Base-by-base conservation (phyloP, 2,113 vertebrate genomes). In the Lipophrys pholis region DNA sequence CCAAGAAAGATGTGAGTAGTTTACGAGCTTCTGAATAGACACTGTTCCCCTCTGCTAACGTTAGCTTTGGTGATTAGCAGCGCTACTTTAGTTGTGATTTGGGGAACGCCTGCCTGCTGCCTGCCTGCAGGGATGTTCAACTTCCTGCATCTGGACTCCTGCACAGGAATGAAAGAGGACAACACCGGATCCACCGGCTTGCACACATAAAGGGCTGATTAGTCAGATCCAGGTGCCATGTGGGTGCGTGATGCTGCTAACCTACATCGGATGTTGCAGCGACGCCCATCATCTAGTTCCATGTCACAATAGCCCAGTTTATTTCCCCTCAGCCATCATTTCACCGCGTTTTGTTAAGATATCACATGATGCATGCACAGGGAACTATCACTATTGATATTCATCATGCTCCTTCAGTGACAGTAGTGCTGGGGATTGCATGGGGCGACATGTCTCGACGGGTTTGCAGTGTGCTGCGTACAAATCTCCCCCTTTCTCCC, bases 1-100 rank as follows among this genome's bases (percentile, higher is more conserved):
- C 95, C 73, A 96, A 95, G 85, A 96, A 94, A 80, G 94, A 96
- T 86, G 96, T 96, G 82, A 95, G 95, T 93, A 88, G 52, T 46
- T 48, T 0, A 11, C 30, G 7, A 6, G 36, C 52, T n/a, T 39
- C 11, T 40, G 50, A 14, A 1, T 14, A n/a, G 12, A 49, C 40
- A 7, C 41, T 40, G 3, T 17, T 54, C 30, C 11, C 8, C 15
- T 30, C n/a, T 35, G 72, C 73, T 74, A 73, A 58, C 63, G 14
- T 63, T 83, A 86, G 82, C 85, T 65, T 35, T 58, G 55, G 35
- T 67, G 42, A 16, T 69, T 82, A 78, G 69, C 78, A 39, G 63
- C 39, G 55, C 70, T 69, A 6, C 55, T 79, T n/a, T 11, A 73
- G 75, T 15, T 35, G 57, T 80, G 75, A 68, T 85, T 59, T 79